Conservation (phyloP, 2,113 vertebrate species). For the Phyllostomus hastatus region DNA sequence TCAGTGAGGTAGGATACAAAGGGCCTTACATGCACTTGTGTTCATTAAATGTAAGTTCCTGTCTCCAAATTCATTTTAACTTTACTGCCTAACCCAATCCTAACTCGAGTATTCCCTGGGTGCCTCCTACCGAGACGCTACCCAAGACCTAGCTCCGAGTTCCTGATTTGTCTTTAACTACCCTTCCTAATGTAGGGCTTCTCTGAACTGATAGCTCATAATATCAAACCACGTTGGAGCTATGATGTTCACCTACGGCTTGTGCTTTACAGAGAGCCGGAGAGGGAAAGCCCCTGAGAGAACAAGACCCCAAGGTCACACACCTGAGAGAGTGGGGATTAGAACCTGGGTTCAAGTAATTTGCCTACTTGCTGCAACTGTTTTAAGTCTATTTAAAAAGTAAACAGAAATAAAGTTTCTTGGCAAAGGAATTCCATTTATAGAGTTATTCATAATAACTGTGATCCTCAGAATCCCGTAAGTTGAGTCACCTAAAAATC, state of each 20-base stretch:
- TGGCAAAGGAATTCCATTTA: background rate
- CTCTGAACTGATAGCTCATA: background rate
- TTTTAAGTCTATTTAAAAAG: background rate
- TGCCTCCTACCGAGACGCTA: background rate
- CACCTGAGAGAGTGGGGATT: background rate
- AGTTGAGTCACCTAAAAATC: background rate
- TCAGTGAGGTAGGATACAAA: background rate
- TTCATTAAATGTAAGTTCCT: background rate
- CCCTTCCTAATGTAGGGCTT: background rate
- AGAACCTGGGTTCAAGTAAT: background rate
- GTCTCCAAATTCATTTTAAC: background rate
- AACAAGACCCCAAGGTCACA: background rate
- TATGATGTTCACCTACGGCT: accelerated
- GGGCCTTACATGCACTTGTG: background rate
- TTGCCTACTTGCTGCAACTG: background rate
- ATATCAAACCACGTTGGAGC: background rate
- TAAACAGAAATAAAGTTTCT: background rate
- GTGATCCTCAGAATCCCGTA: background rate
- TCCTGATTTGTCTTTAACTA: background rate
- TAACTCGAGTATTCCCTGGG: background rate
- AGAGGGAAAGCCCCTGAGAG: background rate
- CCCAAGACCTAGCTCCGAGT: background rate
- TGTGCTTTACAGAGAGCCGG: background rate
- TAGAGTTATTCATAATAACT: background rate
- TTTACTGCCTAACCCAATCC: background rate